Evolutionary conservation across 2,888 invertebrate species (phyloP).

Genomic region (Troilus luridus): DNA sequence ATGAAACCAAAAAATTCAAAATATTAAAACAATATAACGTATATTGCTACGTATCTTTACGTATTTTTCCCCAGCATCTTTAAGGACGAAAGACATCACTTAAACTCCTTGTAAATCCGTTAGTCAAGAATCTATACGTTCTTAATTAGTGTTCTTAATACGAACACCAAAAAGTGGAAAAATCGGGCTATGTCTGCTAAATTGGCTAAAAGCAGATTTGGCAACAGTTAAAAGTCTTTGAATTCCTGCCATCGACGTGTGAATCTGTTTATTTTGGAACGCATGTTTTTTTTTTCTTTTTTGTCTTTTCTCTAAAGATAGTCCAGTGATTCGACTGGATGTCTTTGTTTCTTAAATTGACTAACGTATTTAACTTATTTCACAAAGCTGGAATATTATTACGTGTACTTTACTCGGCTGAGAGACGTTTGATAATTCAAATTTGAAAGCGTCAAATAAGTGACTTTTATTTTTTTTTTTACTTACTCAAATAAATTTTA

Average conservation of each 20-base stretch:
- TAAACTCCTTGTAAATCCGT: too few species aligned
- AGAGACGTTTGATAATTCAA: not conserved
- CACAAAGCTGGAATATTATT: not conserved
- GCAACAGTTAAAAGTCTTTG: not conserved
- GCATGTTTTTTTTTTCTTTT: not conserved
- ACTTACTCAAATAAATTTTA: too few species aligned
- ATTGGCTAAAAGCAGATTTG: not conserved
- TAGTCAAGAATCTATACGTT: too few species aligned
- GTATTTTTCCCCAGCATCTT: too few species aligned
- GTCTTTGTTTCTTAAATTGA: too few species aligned
- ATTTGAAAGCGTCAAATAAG: not conserved
- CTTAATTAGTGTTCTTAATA: not conserved
- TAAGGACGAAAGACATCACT: too few species aligned
- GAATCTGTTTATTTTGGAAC: not conserved
- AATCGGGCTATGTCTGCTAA: not conserved
- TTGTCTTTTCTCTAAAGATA: too few species aligned
- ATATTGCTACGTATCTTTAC: too few species aligned
- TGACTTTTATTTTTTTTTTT: too few species aligned
- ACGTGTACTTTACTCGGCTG: not conserved
- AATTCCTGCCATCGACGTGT: not conserved
- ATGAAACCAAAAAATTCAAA: too few species aligned
- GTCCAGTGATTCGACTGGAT: too few species aligned
- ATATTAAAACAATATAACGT: too few species aligned
- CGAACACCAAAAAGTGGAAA: not conserved
- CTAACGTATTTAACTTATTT: not conserved